A percentile compares a stretch with the other conserved stretches of the same genome.
phyloP scores from a whole-genome alignment of 2,888 invertebrate species.

The Polydrusus pterygomalis region DNA sequence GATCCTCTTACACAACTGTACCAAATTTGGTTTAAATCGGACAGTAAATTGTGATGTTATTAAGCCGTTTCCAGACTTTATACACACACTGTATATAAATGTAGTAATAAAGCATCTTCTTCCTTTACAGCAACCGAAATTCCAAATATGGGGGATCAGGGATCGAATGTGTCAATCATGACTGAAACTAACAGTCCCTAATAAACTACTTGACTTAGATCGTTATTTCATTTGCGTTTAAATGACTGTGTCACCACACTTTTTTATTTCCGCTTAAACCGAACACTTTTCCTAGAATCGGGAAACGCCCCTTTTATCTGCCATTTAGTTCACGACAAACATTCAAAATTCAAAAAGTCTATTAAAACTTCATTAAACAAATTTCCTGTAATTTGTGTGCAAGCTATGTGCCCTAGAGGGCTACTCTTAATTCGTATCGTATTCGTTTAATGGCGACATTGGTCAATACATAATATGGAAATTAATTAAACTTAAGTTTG shows the following conservation, averaged over 20 bases:
- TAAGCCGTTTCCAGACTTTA: too few relatives aligned
- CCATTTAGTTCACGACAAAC: slow-evolving; percentile 34
- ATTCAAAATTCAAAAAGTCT: slow-evolving; percentile 47
- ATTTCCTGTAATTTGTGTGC: slow-evolving; percentile 50
- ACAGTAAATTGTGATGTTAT: too few relatives aligned
- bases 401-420: slow-evolving; percentile 31
- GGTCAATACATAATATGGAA: too few relatives aligned
- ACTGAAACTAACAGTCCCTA: too few relatives aligned
- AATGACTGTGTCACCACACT: not conserved
- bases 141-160: too few relatives aligned
- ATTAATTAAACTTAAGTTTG: not conserved
- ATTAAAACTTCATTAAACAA: slow-evolving; percentile 47
- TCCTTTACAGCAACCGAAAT: too few relatives aligned
- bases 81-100: too few relatives aligned
- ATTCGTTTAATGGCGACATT: slow-evolving; percentile 4
- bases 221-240: not conserved
- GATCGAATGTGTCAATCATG: too few relatives aligned
- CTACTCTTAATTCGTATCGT: slow-evolving; percentile 3
- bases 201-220: too few relatives aligned
- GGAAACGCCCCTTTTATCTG: slow-evolving; percentile 14
- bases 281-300: slow-evolving; percentile 19
- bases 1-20: too few relatives aligned
- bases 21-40: too few relatives aligned
- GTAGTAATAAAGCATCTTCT: too few relatives aligned
- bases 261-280: slow-evolving; percentile 29